Evolutionary conservation across 2,888 invertebrate genomes (phyloP).

Genomic region (Drosophila subsilvestris): DNA sequence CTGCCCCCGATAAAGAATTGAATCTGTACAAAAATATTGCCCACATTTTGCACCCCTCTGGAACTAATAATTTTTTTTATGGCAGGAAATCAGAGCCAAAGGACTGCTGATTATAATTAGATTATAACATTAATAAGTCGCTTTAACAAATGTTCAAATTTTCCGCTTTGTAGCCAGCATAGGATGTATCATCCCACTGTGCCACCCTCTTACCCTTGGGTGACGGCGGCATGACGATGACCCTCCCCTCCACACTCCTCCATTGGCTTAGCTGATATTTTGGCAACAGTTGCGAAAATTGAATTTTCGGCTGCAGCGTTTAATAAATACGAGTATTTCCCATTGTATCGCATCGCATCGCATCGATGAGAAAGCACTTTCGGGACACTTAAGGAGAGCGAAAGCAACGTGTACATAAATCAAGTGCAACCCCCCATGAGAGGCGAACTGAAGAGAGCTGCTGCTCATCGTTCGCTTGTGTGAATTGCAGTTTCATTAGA

Average conservation of each 20-base stretch:
- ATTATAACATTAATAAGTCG: slow-evolving; percentile 77
- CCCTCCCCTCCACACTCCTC: too few species aligned
- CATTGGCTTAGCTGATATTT: slow-evolving; percentile 40
- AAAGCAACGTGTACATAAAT: slow-evolving; percentile 59
- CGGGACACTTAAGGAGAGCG: slow-evolving; percentile 48
- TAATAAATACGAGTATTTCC: slow-evolving; percentile 54
- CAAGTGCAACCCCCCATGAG: slow-evolving; percentile 63
- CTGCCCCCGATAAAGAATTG: slow-evolving; percentile 32
- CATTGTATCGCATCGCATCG: slow-evolving; percentile 22
- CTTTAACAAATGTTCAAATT: slow-evolving; percentile 75
- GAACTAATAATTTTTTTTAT: slow-evolving; percentile 57
- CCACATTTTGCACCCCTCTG: slow-evolving; percentile 51
- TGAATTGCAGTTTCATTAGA: slow-evolving; percentile 72
- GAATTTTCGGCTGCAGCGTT: slow-evolving; percentile 63
- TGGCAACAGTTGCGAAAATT: slow-evolving; percentile 75
- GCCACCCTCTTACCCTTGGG: slow-evolving; percentile 14
- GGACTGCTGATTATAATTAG: slow-evolving; percentile 69
- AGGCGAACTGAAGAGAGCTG: slow-evolving; percentile 17
- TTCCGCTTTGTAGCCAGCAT: slow-evolving; percentile 29
- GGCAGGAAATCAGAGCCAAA: slow-evolving; percentile 38
- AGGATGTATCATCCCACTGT: slow-evolving; percentile 1
- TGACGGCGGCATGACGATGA: not conserved
- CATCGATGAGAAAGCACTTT: slow-evolving; percentile 71
- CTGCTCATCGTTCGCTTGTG: slow-evolving; percentile 21
- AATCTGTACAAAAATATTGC: slow-evolving; percentile 30